Percentiles rank a stretch among this genome's conserved stretches.
Evolutionary conservation across 2,888 invertebrate genomes (phyloP).

Genomic region (Tetanocera ferruginea): DNA sequence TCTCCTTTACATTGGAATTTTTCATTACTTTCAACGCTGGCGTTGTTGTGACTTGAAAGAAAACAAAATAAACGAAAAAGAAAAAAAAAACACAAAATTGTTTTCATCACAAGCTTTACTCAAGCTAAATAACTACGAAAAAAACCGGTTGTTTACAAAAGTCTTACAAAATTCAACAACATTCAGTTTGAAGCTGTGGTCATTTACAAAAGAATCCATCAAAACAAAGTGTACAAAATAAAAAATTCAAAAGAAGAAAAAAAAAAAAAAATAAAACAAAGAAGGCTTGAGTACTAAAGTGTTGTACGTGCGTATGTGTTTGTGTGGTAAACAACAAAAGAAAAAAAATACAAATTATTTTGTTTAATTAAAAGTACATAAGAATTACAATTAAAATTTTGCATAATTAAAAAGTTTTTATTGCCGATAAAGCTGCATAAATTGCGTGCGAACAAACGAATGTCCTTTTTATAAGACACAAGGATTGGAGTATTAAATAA

Average conservation of each 20-base stretch:
- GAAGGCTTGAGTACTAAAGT: neutral
- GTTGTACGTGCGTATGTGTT: neutral
- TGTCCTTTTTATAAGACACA: no score
- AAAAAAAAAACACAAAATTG: conserved; percentile 8
- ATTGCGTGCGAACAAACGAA: no score
- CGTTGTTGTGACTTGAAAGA: conserved; percentile 5
- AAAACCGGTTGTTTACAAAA: conserved; percentile 25
- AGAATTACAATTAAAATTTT: no score
- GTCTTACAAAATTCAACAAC: conserved; percentile 4
- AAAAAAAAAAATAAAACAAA: neutral
- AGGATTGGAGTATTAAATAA: no score
- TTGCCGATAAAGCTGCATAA: no score
- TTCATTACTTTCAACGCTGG: conserved; percentile 16
- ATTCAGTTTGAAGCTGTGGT: neutral
- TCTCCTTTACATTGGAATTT: conserved; percentile 19
- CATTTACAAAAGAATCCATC: conserved; percentile 1
- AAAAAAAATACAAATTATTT: neutral
- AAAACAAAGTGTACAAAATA: neutral
- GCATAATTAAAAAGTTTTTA: no score
- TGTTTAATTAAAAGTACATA: neutral
- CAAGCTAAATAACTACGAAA: conserved; percentile 3
- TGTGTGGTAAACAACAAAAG: neutral
- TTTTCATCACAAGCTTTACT: neutral
- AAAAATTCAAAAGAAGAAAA: conserved; percentile 11
- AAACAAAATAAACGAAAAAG: neutral